Conservation (phyloP, 2,113 vertebrate genomes). For the Cyanistes caeruleus region DNA sequence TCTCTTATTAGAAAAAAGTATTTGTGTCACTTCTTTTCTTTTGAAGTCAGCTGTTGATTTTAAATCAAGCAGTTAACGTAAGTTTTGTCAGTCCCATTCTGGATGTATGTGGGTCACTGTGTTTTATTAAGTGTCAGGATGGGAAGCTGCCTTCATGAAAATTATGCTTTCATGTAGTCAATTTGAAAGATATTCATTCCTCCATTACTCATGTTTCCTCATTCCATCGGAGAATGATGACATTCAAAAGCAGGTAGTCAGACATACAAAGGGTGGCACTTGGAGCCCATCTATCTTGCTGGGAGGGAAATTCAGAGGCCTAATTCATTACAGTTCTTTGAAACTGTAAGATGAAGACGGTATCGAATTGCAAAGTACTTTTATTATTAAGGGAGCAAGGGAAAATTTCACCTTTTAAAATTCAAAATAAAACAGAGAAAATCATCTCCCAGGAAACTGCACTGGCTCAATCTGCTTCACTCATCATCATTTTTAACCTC, state of each 20-base stretch:
- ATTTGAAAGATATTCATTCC: constrained; percentile 40
- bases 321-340: constrained; percentile 29
- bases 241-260: constrained; percentile 10
- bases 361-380: constrained; percentile 1
- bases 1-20: constrained; percentile 39
- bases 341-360: constrained; percentile 3
- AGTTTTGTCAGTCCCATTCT: constrained; percentile 35
- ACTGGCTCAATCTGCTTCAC: not conserved
- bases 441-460: not conserved
- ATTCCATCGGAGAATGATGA: not conserved
- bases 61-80: constrained; percentile 1
- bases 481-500: not conserved
- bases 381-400: not conserved
- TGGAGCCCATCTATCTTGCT: constrained; percentile 3
- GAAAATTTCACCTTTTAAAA: not conserved
- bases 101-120: constrained; percentile 62
- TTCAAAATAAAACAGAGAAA: not conserved
- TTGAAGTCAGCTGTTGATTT: constrained; percentile 67
- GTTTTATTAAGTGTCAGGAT: constrained; percentile 32
- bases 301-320: not conserved
- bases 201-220: constrained; percentile 13
- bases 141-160: not conserved
- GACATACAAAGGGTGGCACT: constrained; percentile 1
- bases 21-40: constrained; percentile 54
- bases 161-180: constrained; percentile 43